Base-by-base conservation (phyloP, 2,888 invertebrate species). In the Creontiades dilutus region DNA sequence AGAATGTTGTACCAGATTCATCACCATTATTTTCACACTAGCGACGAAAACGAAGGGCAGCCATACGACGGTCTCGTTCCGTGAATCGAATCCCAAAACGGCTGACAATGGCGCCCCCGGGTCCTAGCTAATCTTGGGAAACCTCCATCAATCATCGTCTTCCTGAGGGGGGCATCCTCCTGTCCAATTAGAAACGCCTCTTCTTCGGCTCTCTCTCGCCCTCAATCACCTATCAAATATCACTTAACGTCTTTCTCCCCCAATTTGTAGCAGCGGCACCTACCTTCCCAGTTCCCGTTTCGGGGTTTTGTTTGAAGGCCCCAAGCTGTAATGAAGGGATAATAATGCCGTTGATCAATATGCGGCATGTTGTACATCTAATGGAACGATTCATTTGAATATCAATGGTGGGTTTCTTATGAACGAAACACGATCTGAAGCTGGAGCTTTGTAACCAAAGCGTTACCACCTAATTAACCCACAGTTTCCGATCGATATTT, bases 171-270 rank as follows among this genome's bases (percentile, higher is more conserved):
- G 27, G 61, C 3, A 55, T 23, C 85, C 82, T 27, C 75, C 19
- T 27, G 76, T 87, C 86, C 86, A 87, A 87, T 87, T 87, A 87
- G 52, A 47, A 87, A 87, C 61, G 76, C 76, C 75, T n/a, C 86
- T 37, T 46, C 48, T 28, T 12, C 19, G 27, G 37, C 16, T 7
- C 86, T 11, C 7, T 7, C 68, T 68, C 86, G 76, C 7, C 23
- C 19, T 75, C 86, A 76, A 87, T 87, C 86, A 87, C 48, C 76
- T 87, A 87, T 87, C 86, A 87, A 87, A 87, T 87, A 87, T 87
- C 86, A 87, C 86, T 87, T 87, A 76, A 12, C 86, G 12, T 47
- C 23, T 27, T 68, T 68, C 27, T 68, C 61, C n/a, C 61, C 19
- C 68, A 23, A 68, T 68, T 23, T 28, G 46, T 37, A n/a, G 28